Evolutionary conservation across 2,888 invertebrate species (phyloP).

Genomic region (Octodonta nipae): DNA sequence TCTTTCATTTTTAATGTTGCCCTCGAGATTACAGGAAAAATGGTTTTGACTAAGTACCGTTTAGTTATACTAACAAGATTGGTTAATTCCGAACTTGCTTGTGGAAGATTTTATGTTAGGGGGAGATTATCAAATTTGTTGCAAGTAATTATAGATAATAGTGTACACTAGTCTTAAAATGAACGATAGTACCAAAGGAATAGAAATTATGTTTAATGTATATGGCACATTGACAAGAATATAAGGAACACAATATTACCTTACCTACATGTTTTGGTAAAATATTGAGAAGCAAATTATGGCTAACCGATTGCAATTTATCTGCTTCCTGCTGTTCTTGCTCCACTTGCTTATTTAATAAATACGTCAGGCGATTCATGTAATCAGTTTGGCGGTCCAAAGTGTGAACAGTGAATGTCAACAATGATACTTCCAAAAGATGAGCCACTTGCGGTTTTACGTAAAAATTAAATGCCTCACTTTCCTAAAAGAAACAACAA

Average conservation of each 20-base stretch:
- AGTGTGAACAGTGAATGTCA: constrained; percentile 65
- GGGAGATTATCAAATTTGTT: too few relatives aligned
- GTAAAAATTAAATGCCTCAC: constrained; percentile 56
- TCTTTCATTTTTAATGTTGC: too few relatives aligned
- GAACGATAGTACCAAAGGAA: too few relatives aligned
- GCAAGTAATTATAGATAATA: too few relatives aligned
- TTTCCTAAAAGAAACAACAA: constrained; percentile 43
- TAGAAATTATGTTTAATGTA: too few relatives aligned
- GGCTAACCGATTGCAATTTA: constrained; percentile 76
- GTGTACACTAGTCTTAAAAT: too few relatives aligned
- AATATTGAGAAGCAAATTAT: constrained; percentile 80
- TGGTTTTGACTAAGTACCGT: too few relatives aligned
- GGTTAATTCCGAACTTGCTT: too few relatives aligned
- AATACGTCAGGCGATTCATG: constrained; percentile 69
- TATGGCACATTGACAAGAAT: background rate
- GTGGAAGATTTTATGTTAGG: too few relatives aligned
- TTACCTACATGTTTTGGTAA: constrained; percentile 83
- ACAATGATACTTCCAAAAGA: constrained; percentile 56
- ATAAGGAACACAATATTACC: too few relatives aligned
- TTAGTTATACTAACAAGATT: too few relatives aligned
- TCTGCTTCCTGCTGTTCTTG: constrained; percentile 76
- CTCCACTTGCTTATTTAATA: constrained; percentile 61
- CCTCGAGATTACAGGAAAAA: too few relatives aligned
- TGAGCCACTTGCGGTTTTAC: constrained; percentile 58
- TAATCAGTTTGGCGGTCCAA: constrained; percentile 83